Evolutionary conservation across 2,113 vertebrate species (phyloP).

Genomic region (Tachysurus vachellii): DNA sequence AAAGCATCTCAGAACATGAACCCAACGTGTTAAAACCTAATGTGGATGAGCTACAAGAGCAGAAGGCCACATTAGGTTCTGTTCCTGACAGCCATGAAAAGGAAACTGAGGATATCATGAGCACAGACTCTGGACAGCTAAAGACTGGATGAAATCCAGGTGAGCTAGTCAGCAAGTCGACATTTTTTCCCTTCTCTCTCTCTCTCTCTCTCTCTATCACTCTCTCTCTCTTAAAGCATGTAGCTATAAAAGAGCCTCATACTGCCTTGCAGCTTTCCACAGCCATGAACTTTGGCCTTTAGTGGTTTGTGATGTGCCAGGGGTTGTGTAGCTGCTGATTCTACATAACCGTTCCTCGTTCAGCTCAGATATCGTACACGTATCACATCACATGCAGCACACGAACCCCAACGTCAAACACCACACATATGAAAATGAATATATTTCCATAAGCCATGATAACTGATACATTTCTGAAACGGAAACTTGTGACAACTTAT

Average conservation of each 20-base stretch:
- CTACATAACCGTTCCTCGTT: conserved; percentile 57
- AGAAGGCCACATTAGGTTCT: neutral
- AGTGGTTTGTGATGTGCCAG: conserved; percentile 61
- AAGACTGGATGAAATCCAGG: neutral
- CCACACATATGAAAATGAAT: neutral
- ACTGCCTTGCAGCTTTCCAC: conserved; percentile 44
- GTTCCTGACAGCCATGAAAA: neutral
- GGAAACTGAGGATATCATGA: neutral
- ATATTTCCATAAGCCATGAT: neutral
- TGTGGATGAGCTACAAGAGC: neutral
- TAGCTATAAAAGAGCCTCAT: conserved; percentile 49
- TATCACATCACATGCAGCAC: neutral
- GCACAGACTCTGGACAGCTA: neutral
- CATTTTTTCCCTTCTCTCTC: neutral
- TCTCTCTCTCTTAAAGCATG: neutral
- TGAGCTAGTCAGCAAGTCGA: neutral
- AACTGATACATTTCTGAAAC: neutral
- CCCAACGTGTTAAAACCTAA: neutral
- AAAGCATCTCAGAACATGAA: neutral
- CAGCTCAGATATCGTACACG: conserved; percentile 46
- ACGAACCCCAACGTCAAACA: neutral
- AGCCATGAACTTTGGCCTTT: conserved; percentile 63
- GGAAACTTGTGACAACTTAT: neutral
- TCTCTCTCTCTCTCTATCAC: neutral
- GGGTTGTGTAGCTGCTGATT: conserved; percentile 69